These are phyloP conservation scores for Todiramphus saurophagus DNA, from an alignment of 2,113 vertebrate species.

Conservation along the genomic window DNA sequence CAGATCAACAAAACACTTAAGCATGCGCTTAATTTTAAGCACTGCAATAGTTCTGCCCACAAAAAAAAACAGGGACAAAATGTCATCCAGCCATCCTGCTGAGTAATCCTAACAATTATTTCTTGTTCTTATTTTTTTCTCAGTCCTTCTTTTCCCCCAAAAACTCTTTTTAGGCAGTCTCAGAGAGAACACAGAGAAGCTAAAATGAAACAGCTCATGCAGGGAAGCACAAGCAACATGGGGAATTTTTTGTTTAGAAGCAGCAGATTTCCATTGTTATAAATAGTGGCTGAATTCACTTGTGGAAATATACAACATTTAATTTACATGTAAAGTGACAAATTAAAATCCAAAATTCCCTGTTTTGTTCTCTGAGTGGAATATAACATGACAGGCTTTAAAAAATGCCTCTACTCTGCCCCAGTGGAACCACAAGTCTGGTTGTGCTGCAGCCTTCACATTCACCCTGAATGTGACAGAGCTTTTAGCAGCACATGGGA, in stretches of 20 bases:
- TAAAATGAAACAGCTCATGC: conserved; percentile 14
- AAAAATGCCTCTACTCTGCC: neutral
- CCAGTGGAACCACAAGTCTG: neutral
- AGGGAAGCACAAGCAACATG: neutral
- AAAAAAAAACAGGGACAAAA: neutral
- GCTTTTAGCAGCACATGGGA: neutral
- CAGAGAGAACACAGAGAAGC: neutral
- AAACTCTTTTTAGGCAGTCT: neutral
- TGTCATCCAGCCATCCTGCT: neutral
- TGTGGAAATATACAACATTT: conserved; percentile 18
- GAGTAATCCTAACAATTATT: conserved; percentile 21
- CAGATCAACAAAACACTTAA: neutral
- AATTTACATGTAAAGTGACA: conserved; percentile 46
- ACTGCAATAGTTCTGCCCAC: neutral
- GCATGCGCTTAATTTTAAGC: neutral
- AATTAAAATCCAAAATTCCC: conserved; percentile 34
- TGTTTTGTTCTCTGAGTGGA: neutral
- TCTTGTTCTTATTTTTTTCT: neutral
- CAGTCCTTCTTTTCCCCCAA: neutral
- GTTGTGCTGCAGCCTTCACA: neutral
- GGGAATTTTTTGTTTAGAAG: conserved; percentile 8
- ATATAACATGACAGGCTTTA: neutral
- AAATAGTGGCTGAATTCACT: conserved; percentile 33
- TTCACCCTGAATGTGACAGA: neutral
- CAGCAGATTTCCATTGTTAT: conserved; percentile 31